Evolutionary conservation across 2,113 vertebrate genomes (phyloP).

Genomic region (Limnothrissa miodon): DNA sequence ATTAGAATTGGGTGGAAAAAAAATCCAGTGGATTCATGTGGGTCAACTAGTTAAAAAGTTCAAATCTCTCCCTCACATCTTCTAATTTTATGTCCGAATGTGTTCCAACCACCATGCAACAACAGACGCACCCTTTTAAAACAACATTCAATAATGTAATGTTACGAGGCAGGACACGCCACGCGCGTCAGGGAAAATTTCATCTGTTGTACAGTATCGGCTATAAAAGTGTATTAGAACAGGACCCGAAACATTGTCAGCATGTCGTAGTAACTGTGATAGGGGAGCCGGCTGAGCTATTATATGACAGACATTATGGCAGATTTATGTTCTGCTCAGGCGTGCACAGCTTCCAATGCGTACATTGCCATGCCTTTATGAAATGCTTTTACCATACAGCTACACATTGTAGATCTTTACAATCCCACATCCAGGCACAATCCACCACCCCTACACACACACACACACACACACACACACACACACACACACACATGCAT

Average conservation of each 20-base stretch:
- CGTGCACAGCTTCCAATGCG: neutral
- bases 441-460: neutral
- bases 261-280: neutral
- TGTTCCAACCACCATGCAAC: neutral
- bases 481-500: too few species aligned
- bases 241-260: neutral
- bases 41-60: neutral
- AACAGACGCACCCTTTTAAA: neutral
- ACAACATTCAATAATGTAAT: neutral
- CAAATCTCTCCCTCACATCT: neutral
- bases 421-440: neutral
- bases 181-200: neutral
- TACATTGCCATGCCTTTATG: neutral
- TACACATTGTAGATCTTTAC: neutral
- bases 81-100: neutral
- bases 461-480: too few species aligned
- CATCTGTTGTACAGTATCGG: neutral
- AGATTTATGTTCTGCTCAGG: slow-evolving; percentile 1
- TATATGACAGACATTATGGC: neutral
- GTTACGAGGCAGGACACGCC: neutral
- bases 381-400: neutral
- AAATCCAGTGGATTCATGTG: too few species aligned
- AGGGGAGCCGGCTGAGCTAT: neutral
- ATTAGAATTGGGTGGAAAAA: too few species aligned
- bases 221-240: neutral